Evolutionary conservation across 2,797 vertebrate species (phyloP).

Genomic region (Amazona finschi): DNA sequence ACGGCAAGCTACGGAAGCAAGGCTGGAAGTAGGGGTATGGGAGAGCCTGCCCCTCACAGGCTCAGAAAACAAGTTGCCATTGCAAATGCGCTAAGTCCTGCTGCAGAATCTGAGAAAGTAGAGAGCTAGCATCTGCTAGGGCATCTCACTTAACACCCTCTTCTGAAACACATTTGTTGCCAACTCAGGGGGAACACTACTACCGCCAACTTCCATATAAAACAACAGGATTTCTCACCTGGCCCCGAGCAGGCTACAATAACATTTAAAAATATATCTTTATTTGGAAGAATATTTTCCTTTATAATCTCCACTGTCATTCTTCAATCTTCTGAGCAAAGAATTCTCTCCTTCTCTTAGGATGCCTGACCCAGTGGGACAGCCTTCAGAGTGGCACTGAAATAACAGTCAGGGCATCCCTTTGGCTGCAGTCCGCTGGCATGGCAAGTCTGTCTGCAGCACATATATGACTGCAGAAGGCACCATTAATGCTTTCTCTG

Average conservation of each 20-base stretch:
- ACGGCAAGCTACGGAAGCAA: not conserved
- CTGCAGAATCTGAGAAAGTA: not conserved
- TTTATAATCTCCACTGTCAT: not conserved
- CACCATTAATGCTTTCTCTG: not conserved
- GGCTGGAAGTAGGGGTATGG: not conserved
- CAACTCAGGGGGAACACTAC: not conserved
- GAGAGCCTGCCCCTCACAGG: not conserved
- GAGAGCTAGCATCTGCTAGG: slow-evolving; percentile 12
- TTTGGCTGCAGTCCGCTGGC: not conserved
- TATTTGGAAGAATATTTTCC: not conserved
- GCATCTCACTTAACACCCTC: slow-evolving; percentile 29
- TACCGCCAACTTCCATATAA: not conserved
- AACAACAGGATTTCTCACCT: not conserved
- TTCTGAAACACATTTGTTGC: not conserved
- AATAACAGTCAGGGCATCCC: not conserved
- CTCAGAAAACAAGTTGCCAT: not conserved
- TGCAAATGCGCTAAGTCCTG: slow-evolving; percentile 14
- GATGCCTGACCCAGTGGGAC: not conserved
- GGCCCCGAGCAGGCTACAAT: not conserved
- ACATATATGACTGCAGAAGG: not conserved
- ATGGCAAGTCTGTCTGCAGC: not conserved
- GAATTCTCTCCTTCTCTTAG: not conserved
- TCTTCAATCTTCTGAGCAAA: not conserved
- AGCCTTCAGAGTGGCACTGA: not conserved
- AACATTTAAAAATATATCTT: not conserved